Evolutionary conservation across 2,797 vertebrate genomes (phyloP).

Genomic region (Petrocephalus schoutedeni): DNA sequence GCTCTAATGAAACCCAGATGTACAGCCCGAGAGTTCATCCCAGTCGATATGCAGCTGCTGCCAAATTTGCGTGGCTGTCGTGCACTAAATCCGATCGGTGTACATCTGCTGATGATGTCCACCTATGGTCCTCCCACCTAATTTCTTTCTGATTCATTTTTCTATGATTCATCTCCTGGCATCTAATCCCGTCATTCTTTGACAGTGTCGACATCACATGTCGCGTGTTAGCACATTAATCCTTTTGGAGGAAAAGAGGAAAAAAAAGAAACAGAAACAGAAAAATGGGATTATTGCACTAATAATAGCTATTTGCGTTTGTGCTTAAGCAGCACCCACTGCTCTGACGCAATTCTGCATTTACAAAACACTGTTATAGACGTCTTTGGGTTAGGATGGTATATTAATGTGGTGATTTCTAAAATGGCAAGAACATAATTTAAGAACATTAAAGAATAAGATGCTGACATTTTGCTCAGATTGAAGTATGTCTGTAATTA

Average conservation of each 20-base stretch:
- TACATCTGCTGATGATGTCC: neutral
- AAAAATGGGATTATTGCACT: neutral
- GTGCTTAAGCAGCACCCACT: neutral
- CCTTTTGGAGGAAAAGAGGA: neutral
- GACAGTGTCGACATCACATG: neutral
- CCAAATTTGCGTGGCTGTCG: neutral
- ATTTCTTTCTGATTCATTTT: conserved; percentile 6
- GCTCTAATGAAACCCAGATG: neutral
- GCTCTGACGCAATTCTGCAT: neutral
- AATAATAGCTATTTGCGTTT: neutral
- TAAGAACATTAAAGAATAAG: neutral
- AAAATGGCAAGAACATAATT: neutral
- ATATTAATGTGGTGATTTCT: neutral
- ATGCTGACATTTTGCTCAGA: neutral
- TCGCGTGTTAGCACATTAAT: neutral
- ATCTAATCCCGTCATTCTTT: neutral
- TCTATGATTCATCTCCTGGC: neutral
- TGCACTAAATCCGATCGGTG: neutral
- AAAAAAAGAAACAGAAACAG: neutral
- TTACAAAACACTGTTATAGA: neutral
- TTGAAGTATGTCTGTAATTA: conserved; percentile 5
- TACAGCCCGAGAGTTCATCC: neutral
- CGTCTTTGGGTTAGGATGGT: neutral
- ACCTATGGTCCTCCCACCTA: neutral
- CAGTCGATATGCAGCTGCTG: neutral